Evolutionary conservation across 2,888 invertebrate genomes (phyloP).

Genomic region (Parnassius mnemosyne): DNA sequence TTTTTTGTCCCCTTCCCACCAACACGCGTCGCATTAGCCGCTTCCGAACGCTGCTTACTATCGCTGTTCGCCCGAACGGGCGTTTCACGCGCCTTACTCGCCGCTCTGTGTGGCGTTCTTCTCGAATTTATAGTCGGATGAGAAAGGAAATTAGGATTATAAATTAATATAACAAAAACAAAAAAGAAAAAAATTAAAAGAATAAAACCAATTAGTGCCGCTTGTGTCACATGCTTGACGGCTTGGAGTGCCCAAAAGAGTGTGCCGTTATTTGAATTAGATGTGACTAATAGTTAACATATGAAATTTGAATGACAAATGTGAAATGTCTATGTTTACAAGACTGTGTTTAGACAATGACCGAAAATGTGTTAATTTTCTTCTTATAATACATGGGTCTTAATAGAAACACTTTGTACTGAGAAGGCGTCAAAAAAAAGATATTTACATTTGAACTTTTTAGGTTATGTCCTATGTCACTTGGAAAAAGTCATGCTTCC

Average conservation of each 20-base stretch:
- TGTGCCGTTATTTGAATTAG: slow-evolving; percentile 26
- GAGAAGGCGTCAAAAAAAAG: too few relatives aligned
- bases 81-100: slow-evolving; percentile 50
- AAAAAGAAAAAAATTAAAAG: slow-evolving; percentile 28
- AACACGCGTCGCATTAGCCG: slow-evolving; percentile 47
- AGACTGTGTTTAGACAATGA: slow-evolving; percentile 38
- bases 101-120: slow-evolving; percentile 59
- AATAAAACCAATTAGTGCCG: slow-evolving; percentile 34
- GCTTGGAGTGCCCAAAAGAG: slow-evolving; percentile 29
- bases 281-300: slow-evolving; percentile 24
- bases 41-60: slow-evolving; percentile 44
- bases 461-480: too few relatives aligned
- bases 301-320: slow-evolving; percentile 26
- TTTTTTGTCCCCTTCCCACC: slow-evolving; percentile 62
- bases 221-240: slow-evolving; percentile 36
- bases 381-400: too few relatives aligned
- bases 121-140: slow-evolving; percentile 31
- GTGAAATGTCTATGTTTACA: slow-evolving; percentile 30
- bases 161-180: slow-evolving; percentile 41
- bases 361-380: not conserved
- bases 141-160: slow-evolving; percentile 49
- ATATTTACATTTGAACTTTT: too few relatives aligned
- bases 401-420: too few relatives aligned
- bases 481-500: too few relatives aligned
- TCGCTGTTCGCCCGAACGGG: slow-evolving; percentile 42